phyloP scores from a whole-genome alignment of 1,140 invertebrate genomes.

The Drepana arcuata region DNA sequence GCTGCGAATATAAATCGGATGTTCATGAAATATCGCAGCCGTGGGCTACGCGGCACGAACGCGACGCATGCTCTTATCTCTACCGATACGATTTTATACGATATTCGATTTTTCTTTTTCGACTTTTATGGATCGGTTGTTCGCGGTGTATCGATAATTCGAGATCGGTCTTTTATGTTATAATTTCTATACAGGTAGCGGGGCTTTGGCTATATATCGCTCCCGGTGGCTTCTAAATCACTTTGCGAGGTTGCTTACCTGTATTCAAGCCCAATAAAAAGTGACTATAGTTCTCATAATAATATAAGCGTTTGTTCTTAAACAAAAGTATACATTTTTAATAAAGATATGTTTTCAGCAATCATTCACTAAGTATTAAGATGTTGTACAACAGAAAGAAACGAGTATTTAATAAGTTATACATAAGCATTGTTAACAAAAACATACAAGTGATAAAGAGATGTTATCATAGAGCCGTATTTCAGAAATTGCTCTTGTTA shows the following conservation, averaged over 20 bases:
- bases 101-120: conserved; percentile 62
- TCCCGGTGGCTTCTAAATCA: conserved; percentile 12
- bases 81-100: conserved; percentile 63
- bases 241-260: too few species aligned
- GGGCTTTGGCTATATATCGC: conserved; percentile 3
- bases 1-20: conserved; percentile 60
- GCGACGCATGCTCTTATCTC: conserved; percentile 59
- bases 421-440: too few species aligned
- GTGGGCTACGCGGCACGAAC: conserved; percentile 49
- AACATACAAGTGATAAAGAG: too few species aligned
- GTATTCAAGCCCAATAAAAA: too few species aligned
- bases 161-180: conserved; percentile 48
- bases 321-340: too few species aligned
- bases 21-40: conserved; percentile 65
- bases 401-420: too few species aligned
- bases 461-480: conserved; percentile 2
- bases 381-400: too few species aligned
- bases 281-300: too few species aligned
- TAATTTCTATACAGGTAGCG: conserved; percentile 32
- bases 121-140: conserved; percentile 62
- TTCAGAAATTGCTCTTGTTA: conserved; percentile 21
- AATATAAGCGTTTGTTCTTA: too few species aligned
- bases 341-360: too few species aligned
- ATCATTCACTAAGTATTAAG: too few species aligned
- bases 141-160: conserved; percentile 61